Evolutionary conservation across 2,888 invertebrate genomes (phyloP).

Genomic region (Eledona agricola): DNA sequence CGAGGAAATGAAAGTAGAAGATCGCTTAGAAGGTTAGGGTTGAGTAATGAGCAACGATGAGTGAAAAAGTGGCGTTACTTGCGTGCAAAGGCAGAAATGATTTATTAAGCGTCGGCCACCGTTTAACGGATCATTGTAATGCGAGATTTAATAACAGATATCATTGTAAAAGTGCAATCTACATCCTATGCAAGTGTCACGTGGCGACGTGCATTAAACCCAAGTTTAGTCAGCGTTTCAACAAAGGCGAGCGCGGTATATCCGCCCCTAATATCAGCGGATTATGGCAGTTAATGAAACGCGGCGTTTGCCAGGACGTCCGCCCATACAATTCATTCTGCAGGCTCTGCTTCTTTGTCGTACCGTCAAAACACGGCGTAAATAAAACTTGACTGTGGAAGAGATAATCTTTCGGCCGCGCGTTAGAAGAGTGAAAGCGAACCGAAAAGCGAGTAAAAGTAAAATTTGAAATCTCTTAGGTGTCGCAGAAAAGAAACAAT

Average conservation of each 20-base stretch:
- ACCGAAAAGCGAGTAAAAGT: no score
- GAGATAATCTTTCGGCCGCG: no score
- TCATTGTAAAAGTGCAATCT: constrained; percentile 46
- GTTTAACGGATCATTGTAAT: constrained; percentile 46
- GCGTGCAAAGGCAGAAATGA: constrained; percentile 1
- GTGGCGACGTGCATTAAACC: constrained; percentile 57
- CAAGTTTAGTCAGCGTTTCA: constrained; percentile 51
- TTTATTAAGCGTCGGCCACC: constrained; percentile 13
- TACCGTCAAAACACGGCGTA: no score
- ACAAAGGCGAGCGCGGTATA: constrained; percentile 49
- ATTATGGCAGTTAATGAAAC: constrained; percentile 57
- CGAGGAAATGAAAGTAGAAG: no score
- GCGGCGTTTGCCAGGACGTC: constrained; percentile 47
- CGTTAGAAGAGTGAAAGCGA: no score
- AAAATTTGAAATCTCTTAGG: no score
- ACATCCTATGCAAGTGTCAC: constrained; percentile 47
- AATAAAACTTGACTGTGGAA: no score
- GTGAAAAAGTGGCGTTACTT: not conserved
- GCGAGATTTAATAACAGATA: constrained; percentile 43
- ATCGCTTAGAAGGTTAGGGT: not conserved
- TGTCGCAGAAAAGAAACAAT: no score
- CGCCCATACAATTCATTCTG: constrained; percentile 36
- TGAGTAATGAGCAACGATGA: constrained; percentile 1
- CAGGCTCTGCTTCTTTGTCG: no score
- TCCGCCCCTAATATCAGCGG: constrained; percentile 55